phyloP scores from a whole-genome alignment of 2,113 vertebrate genomes.

The Tragelaphus scriptus region DNA sequence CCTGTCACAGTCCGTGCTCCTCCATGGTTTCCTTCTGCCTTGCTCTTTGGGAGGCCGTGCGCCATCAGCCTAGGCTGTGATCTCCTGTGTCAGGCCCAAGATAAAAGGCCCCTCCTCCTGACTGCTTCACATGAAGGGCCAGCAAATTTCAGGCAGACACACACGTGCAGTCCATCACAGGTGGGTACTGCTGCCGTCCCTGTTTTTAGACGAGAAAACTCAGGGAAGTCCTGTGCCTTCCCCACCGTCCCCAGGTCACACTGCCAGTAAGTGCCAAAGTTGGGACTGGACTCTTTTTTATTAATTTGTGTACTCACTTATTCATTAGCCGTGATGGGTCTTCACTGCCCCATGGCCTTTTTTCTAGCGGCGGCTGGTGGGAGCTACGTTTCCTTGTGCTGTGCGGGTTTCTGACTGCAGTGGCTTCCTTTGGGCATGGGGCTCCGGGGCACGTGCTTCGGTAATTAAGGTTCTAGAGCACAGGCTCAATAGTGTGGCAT shows the following conservation, averaged over 20 bases:
- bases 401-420: background rate
- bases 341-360: background rate
- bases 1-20: fast-evolving
- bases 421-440: background rate
- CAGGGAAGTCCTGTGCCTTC: background rate
- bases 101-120: background rate
- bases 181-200: background rate
- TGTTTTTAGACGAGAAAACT: background rate
- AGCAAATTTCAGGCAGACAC: no score
- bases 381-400: background rate
- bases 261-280: background rate
- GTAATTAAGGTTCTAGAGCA: background rate
- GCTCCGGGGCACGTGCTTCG: fast-evolving
- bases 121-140: background rate
- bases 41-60: background rate
- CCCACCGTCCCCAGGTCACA: background rate
- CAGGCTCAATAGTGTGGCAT: background rate
- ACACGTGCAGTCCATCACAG: background rate
- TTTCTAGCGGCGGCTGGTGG: background rate
- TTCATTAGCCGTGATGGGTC: background rate
- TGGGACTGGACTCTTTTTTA: background rate
- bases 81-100: background rate
- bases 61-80: no score
- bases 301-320: background rate
- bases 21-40: background rate